Conservation (phyloP, 2,888 invertebrate genomes). For the Bursaphelenchus okinawaensis region DNA sequence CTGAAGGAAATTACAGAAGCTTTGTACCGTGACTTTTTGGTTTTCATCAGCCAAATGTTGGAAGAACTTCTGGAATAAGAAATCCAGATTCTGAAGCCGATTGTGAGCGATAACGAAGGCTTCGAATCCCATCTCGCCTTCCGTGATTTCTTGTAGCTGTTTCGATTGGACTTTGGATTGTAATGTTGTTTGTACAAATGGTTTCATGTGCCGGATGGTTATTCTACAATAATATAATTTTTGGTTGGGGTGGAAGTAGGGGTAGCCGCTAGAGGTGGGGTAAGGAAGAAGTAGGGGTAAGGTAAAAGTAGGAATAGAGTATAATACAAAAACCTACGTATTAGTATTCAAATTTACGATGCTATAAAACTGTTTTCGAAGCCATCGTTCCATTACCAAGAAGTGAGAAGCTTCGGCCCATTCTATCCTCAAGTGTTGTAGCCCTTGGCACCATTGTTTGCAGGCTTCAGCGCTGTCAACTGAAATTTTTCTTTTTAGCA, state of each 20-base stretch:
- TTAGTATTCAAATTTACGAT: conserved; percentile 31
- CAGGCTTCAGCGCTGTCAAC: conserved; percentile 50
- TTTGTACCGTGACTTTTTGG: conserved; percentile 34
- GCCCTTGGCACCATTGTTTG: conserved; percentile 46
- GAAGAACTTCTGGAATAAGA: conserved; percentile 23
- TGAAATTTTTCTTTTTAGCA: no score
- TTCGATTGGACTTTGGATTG: conserved; percentile 54
- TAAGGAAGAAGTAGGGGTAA: no score
- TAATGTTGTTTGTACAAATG: conserved; percentile 53
- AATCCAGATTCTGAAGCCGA: conserved; percentile 29
- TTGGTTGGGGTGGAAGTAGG: no score
- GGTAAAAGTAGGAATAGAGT: no score
- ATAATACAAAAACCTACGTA: conserved; percentile 19
- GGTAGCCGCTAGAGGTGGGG: no score
- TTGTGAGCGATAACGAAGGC: conserved; percentile 33
- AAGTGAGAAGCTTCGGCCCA: conserved; percentile 23
- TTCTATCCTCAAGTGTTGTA: conserved; percentile 42
- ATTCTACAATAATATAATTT: conserved; percentile 29
- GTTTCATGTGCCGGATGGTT: conserved; percentile 55
- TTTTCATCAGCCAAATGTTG: conserved; percentile 22
- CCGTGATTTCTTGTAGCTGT: conserved; percentile 51
- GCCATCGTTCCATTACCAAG: conserved; percentile 44
- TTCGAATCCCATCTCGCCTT: conserved; percentile 32
- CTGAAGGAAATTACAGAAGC: conserved; percentile 37
- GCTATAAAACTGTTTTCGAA: conserved; percentile 50